phyloP scores from a whole-genome alignment of 2,113 vertebrate genomes.

The Grammomys surdaster region DNA sequence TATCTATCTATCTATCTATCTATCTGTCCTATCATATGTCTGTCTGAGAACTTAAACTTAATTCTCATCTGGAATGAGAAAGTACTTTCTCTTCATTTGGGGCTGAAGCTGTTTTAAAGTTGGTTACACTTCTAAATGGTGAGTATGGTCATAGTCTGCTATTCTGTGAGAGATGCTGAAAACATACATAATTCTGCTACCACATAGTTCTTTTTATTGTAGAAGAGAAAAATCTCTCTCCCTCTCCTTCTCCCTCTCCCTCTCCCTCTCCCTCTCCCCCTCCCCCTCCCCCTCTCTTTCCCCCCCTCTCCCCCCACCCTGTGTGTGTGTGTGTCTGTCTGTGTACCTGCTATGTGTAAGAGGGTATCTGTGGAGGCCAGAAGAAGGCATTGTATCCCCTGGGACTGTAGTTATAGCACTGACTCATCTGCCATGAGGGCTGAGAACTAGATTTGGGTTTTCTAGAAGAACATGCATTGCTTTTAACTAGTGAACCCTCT shows the following conservation, averaged over 20 bases:
- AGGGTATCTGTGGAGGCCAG: background rate
- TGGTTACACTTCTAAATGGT: background rate
- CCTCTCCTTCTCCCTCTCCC: too few species aligned
- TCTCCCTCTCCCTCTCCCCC: too few species aligned
- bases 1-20: background rate
- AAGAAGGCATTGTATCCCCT: background rate
- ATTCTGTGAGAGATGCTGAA: background rate
- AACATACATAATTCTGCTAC: background rate
- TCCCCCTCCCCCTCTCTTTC: too few species aligned
- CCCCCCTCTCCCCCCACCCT: background rate
- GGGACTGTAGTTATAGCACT: background rate
- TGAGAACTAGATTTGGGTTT: background rate
- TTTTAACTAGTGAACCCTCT: background rate
- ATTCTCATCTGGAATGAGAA: background rate
- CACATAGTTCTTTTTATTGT: background rate
- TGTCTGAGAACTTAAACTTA: background rate
- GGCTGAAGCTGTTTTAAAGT: background rate
- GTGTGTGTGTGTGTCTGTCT: background rate
- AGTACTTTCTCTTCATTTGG: background rate
- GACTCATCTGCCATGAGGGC: background rate
- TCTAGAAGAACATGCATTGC: background rate
- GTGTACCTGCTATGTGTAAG: background rate
- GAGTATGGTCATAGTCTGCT: conserved; percentile 3
- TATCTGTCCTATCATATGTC: background rate
- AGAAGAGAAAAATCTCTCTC: conserved; percentile 26